phyloP scores from a whole-genome alignment of 2,113 vertebrate species.

The Sebastes schlegelii region DNA sequence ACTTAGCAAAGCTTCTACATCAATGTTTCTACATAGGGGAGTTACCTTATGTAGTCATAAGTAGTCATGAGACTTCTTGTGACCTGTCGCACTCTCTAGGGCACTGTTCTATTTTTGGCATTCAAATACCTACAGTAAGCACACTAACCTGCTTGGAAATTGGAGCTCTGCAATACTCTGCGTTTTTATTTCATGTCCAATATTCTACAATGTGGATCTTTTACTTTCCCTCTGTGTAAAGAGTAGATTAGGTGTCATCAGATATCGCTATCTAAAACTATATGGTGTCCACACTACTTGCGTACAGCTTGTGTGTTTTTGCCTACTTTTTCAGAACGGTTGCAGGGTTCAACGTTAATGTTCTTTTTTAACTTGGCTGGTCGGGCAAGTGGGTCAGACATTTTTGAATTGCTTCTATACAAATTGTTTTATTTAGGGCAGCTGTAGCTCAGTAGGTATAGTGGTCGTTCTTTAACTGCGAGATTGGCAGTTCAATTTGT shows the following conservation, averaged over 20 bases:
- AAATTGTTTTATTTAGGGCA: too few relatives aligned
- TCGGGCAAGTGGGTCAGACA: too few relatives aligned
- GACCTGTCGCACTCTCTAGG: background rate
- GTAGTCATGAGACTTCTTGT: background rate
- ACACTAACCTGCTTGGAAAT: background rate
- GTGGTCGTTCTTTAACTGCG: too few relatives aligned
- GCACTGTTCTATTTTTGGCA: background rate
- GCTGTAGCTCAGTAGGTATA: too few relatives aligned
- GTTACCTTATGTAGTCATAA: background rate
- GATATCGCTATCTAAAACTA: background rate
- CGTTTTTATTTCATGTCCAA: background rate
- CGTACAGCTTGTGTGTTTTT: background rate
- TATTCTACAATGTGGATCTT: too few relatives aligned
- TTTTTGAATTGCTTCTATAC: too few relatives aligned
- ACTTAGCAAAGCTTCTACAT: conserved; percentile 35
- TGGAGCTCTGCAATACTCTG: background rate
- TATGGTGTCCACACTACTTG: background rate
- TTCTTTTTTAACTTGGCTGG: too few relatives aligned
- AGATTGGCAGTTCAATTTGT: too few relatives aligned
- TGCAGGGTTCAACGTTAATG: too few relatives aligned
- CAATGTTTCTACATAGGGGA: background rate
- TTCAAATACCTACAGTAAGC: background rate
- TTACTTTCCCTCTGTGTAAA: background rate
- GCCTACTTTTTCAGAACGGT: background rate
- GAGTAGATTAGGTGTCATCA: background rate